These are phyloP conservation scores for Cryptocephalus moraei DNA, from an alignment of 2,888 invertebrate genomes.

Conservation along the genomic window DNA sequence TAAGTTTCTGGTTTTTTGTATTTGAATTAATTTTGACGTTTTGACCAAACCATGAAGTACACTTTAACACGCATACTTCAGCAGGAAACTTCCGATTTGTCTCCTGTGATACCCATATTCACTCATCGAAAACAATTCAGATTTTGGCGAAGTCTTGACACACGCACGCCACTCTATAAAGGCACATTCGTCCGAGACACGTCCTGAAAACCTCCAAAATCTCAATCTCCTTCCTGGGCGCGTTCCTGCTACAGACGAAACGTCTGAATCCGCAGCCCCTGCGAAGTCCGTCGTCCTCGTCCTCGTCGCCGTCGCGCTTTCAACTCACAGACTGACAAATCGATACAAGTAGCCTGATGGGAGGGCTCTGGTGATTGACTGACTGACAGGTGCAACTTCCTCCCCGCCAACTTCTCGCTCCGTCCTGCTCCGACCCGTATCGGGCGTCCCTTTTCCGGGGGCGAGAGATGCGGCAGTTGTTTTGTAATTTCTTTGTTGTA, in stretches of 20 bases:
- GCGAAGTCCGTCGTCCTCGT: slow-evolving; percentile 11
- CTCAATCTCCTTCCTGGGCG: too few relatives aligned
- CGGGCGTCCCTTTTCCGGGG: slow-evolving; percentile 1
- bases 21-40: too few relatives aligned
- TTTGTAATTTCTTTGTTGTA: slow-evolving; percentile 13
- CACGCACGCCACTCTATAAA: too few relatives aligned
- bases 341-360: slow-evolving; percentile 31
- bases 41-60: too few relatives aligned
- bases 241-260: slow-evolving; percentile 6
- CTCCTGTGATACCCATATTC: too few relatives aligned
- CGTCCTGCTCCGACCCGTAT: slow-evolving; percentile 4
- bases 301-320: neutral
- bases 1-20: too few relatives aligned
- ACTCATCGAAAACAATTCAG: too few relatives aligned
- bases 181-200: too few relatives aligned
- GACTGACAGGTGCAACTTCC: slow-evolving; percentile 35
- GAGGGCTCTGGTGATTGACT: slow-evolving; percentile 34
- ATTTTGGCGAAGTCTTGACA: too few relatives aligned
- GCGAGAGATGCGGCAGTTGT: slow-evolving; percentile 10
- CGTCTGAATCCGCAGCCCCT: slow-evolving; percentile 23
- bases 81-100: too few relatives aligned
- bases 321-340: slow-evolving; percentile 25
- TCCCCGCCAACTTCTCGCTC: slow-evolving; percentile 9
- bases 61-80: too few relatives aligned
- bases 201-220: too few relatives aligned